Percentiles rank a stretch among this genome's conserved stretches.
Evolutionary conservation across 2,797 vertebrate genomes (phyloP).

Genomic region (Tenualosa ilisha): DNA sequence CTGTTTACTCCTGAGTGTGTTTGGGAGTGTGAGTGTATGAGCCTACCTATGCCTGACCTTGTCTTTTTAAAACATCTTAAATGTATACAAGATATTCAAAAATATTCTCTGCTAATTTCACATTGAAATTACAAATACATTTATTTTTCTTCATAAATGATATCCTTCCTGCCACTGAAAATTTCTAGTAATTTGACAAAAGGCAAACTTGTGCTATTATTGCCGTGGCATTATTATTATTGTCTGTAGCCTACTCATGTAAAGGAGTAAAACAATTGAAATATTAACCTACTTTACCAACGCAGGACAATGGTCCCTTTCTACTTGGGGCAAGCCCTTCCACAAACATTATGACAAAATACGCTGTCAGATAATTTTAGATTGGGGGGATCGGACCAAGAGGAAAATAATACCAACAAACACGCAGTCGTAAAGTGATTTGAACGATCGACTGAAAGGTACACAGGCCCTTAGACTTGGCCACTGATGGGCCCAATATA

Average conservation of each 20-base stretch:
- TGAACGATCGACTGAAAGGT: background rate
- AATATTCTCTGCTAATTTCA: background rate
- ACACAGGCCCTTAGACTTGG: background rate
- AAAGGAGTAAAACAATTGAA: background rate
- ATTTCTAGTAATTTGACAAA: background rate
- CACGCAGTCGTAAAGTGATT: background rate
- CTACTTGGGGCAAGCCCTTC: background rate
- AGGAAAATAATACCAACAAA: background rate
- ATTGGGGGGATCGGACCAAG: background rate
- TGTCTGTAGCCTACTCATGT: background rate
- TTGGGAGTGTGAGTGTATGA: background rate
- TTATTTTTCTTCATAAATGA: background rate
- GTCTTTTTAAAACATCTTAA: background rate
- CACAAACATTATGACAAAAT: background rate
- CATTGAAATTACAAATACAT: background rate
- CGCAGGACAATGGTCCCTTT: background rate
- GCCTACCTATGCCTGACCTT: background rate
- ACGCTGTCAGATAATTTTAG: background rate
- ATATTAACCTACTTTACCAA: background rate
- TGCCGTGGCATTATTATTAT: background rate
- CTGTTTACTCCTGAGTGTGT: slow-evolving; percentile 5
- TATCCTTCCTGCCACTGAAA: no score
- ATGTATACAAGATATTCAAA: background rate
- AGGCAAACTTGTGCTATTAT: background rate
- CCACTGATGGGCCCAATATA: background rate